These are phyloP conservation scores for Leptopterna dolabrata DNA, from an alignment of 2,888 invertebrate species.

Conservation along the genomic window DNA sequence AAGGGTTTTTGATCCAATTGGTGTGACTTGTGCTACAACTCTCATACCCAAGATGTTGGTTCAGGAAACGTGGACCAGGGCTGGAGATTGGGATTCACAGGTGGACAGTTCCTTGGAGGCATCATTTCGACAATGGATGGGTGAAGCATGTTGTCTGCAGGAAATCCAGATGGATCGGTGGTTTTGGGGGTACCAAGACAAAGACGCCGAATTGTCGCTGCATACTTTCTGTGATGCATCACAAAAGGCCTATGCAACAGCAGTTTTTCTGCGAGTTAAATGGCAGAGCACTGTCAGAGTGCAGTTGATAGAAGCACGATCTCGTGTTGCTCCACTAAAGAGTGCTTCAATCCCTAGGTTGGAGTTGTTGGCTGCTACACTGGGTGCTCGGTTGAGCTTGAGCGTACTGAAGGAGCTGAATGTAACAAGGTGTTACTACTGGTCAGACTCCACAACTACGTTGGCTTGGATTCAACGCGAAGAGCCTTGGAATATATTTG, in stretches of 20 bases:
- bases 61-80: neutral
- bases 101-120: neutral
- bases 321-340: neutral
- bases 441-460: neutral
- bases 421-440: neutral
- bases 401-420: neutral
- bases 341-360: neutral
- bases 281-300: neutral
- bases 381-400: neutral
- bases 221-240: neutral
- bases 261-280: neutral
- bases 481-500: neutral
- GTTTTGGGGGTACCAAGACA: neutral
- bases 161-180: neutral
- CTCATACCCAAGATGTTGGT: neutral
- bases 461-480: neutral
- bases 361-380: neutral
- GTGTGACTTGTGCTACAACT: neutral
- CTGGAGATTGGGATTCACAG: neutral
- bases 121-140: neutral
- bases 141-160: neutral
- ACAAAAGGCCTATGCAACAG: neutral
- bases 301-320: neutral
- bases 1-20: neutral
- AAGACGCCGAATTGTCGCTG: neutral